phyloP scores from a whole-genome alignment of 2,888 invertebrate genomes.

The Lepidocyrtinus sp. region DNA sequence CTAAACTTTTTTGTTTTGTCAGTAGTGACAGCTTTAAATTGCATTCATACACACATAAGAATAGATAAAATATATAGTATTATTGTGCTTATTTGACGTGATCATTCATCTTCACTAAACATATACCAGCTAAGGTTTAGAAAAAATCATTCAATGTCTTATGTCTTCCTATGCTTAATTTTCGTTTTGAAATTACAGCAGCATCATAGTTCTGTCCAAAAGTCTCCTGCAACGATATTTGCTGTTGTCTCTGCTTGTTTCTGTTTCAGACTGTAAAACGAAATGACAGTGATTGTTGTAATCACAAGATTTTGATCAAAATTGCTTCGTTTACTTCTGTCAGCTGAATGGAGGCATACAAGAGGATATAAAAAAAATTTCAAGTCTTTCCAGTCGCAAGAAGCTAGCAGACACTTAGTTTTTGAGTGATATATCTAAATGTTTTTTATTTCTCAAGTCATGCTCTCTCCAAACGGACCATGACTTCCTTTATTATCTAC shows the following conservation, averaged over 20 bases:
- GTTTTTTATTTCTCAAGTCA: conserved; percentile 3
- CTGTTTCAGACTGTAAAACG: not conserved
- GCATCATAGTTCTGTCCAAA: too few relatives aligned
- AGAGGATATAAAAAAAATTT: not conserved
- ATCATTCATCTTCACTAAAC: too few relatives aligned
- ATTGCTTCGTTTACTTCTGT: conserved; percentile 24
- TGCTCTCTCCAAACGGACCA: conserved; percentile 14
- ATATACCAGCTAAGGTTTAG: too few relatives aligned
- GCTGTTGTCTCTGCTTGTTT: not conserved
- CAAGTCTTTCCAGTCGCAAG: not conserved
- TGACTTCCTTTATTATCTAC: conserved; percentile 46
- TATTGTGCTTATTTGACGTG: conserved; percentile 17
- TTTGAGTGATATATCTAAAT: not conserved
- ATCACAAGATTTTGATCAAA: conserved; percentile 44
- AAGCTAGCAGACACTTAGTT: not conserved
- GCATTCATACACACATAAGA: conserved; percentile 14
- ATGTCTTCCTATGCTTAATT: not conserved
- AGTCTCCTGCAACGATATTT: conserved; percentile 18
- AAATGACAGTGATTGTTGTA: conserved; percentile 40
- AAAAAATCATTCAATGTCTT: too few relatives aligned
- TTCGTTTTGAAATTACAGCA: not conserved
- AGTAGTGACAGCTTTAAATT: conserved; percentile 32
- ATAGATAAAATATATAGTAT: not conserved
- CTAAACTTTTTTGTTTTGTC: conserved; percentile 22
- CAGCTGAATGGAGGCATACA: conserved; percentile 5